Evolutionary conservation across 1,140 invertebrate genomes (phyloP).

Genomic region (Scylla paramamosain): DNA sequence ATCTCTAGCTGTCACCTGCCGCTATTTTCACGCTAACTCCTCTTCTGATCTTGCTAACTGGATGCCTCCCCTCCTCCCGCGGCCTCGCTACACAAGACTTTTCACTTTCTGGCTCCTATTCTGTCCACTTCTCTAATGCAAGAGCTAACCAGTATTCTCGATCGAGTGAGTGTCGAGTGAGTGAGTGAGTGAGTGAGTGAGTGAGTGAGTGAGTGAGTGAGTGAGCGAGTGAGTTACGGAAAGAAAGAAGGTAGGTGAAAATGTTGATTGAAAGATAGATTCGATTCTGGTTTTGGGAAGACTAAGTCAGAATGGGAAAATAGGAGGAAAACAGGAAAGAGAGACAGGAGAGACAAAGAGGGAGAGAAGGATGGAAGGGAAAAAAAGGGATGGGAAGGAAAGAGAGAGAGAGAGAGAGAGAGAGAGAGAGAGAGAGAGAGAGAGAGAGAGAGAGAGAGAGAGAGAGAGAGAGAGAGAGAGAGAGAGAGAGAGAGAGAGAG

Average conservation of each 20-base stretch:
- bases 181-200: not conserved
- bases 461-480: constrained; percentile 19
- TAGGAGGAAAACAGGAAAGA: not conserved
- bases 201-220: constrained; percentile 26
- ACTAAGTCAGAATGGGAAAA: not conserved
- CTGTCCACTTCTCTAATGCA: too few species aligned
- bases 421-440: constrained; percentile 40
- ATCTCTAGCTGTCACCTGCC: too few species aligned
- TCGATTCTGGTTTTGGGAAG: not conserved
- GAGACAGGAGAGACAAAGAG: constrained; percentile 29
- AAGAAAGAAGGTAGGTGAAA: not conserved
- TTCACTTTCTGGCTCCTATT: too few species aligned
- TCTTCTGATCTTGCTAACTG: too few species aligned
- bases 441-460: constrained; percentile 30
- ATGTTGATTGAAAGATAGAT: not conserved
- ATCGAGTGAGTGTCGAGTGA: too few species aligned
- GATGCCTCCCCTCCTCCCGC: too few species aligned
- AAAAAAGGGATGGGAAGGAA: not conserved
- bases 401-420: not conserved
- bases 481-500: not conserved
- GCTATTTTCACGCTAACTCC: too few species aligned
- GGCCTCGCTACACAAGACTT: too few species aligned
- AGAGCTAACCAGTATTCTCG: too few species aligned
- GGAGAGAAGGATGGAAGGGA: not conserved
- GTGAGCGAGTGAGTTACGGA: not conserved